These are phyloP conservation scores for Myotis yumanensis DNA, from an alignment of 2,113 vertebrate species.

Conservation along the genomic window DNA sequence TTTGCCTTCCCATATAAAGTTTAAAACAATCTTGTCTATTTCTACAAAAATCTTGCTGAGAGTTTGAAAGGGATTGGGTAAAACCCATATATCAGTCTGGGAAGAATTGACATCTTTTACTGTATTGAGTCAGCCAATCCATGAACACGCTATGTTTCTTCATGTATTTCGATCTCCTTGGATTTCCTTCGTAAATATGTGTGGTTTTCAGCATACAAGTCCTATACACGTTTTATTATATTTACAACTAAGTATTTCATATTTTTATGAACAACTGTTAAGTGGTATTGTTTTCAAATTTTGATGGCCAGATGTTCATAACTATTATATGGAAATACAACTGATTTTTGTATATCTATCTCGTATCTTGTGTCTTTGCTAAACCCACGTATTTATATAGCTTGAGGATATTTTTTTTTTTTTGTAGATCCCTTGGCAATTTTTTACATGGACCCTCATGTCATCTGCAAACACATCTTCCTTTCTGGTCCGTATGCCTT, in stretches of 20 bases:
- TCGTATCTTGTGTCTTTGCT: neutral
- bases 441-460: neutral
- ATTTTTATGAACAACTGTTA: neutral
- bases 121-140: neutral
- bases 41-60: neutral
- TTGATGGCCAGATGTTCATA: neutral
- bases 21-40: neutral
- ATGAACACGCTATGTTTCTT: neutral
- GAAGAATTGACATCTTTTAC: neutral
- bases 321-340: neutral
- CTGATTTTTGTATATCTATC: neutral
- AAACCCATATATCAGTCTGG: neutral
- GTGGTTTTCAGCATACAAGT: neutral
- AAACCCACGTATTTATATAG: neutral
- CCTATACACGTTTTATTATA: neutral
- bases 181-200: slow-evolving; percentile 3
- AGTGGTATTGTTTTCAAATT: neutral
- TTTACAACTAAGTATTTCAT: neutral
- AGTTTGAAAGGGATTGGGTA: neutral
- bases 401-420: neutral
- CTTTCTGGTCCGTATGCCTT: neutral
- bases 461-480: neutral
- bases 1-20: neutral
- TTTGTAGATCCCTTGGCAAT: neutral
- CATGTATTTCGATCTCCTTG: neutral